These are phyloP conservation scores for Melierax canorus DNA, from an alignment of 2,113 vertebrate species.

Conservation along the genomic window DNA sequence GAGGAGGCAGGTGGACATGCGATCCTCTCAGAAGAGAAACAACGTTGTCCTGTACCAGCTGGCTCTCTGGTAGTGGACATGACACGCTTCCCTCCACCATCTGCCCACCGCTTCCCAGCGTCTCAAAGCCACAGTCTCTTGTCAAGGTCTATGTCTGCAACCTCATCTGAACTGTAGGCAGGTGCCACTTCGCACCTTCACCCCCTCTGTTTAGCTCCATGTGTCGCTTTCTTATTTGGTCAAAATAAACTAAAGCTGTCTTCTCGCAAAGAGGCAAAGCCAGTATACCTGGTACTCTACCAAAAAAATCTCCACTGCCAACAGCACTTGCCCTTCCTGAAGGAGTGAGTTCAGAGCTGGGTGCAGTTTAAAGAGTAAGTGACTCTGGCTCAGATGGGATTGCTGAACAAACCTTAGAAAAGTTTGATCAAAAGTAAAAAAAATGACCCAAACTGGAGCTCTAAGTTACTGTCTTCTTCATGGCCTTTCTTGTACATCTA, in stretches of 20 bases:
- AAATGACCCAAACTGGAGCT: not conserved
- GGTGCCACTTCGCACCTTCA: not conserved
- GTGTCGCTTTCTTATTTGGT: not conserved
- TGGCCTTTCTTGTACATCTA: not conserved
- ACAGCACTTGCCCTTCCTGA: not conserved
- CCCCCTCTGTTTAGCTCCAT: not conserved
- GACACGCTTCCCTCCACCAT: fast-evolving
- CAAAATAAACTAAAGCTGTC: not conserved
- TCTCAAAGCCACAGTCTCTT: not conserved
- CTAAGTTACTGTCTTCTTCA: not conserved
- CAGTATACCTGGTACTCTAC: not conserved
- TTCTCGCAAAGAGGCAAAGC: fast-evolving
- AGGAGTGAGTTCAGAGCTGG: not conserved
- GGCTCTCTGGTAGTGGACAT: not conserved
- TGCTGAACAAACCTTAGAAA: not conserved
- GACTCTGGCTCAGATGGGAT: not conserved
- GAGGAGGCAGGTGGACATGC: not conserved
- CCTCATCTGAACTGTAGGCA: not conserved
- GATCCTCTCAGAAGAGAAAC: not conserved
- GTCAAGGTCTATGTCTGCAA: not conserved
- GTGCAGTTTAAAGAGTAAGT: not conserved
- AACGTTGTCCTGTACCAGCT: not conserved
- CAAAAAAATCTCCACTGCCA: not conserved
- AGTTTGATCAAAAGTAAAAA: not conserved
- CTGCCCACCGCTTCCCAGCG: not conserved